Evolutionary conservation across 2,888 invertebrate species (phyloP).

Genomic region (Iselma pallidipennis): DNA sequence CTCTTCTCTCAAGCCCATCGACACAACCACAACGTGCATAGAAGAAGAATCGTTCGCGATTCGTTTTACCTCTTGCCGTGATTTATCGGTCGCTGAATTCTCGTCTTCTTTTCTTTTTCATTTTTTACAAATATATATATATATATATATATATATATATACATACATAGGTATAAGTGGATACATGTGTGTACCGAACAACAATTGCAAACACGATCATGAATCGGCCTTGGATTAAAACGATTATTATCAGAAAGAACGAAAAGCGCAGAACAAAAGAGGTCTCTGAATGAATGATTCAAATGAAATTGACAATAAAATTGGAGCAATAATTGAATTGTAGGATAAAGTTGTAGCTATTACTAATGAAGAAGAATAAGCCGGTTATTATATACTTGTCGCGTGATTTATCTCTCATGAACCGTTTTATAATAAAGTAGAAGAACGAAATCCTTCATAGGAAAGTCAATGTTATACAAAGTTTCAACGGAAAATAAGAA

Average conservation of each 20-base stretch:
- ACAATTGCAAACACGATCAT: not conserved
- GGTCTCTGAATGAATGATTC: too few relatives aligned
- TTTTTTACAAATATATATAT: not conserved
- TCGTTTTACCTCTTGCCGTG: not conserved
- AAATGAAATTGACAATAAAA: not conserved
- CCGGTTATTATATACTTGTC: too few relatives aligned
- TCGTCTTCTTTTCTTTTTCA: not conserved
- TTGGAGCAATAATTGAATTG: not conserved
- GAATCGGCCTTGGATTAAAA: not conserved
- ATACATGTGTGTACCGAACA: not conserved
- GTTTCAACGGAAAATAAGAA: not conserved
- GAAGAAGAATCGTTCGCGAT: not conserved
- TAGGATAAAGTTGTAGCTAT: too few relatives aligned
- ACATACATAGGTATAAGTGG: too few relatives aligned
- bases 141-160: not conserved
- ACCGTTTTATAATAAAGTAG: too few relatives aligned
- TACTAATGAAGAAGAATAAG: not conserved
- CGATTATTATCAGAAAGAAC: not conserved
- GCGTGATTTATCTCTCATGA: too few relatives aligned
- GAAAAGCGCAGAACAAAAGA: not conserved
- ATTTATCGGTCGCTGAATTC: slow-evolving; percentile 1
- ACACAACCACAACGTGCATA: not conserved
- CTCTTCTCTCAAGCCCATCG: not conserved
- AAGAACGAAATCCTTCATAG: too few relatives aligned
- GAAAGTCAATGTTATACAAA: not conserved